These are phyloP conservation scores for Mormyrus iriodes DNA, from an alignment of 2,113 vertebrate genomes.

Conservation along the genomic window DNA sequence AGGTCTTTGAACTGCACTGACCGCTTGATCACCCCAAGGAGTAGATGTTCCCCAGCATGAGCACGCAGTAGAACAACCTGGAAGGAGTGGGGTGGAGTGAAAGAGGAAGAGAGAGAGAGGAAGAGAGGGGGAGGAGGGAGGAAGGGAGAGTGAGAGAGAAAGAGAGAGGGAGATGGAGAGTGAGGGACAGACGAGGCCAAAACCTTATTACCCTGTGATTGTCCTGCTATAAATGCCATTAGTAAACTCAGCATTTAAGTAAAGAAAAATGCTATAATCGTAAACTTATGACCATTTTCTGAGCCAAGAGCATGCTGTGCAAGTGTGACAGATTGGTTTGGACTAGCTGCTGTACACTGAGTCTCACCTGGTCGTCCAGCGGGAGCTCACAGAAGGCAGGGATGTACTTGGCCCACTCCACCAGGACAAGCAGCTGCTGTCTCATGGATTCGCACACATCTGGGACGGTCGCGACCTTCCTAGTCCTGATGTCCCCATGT, in stretches of 20 bases:
- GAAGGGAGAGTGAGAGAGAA: background rate
- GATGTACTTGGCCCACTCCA: slow-evolving; percentile 99
- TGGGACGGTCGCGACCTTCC: slow-evolving; percentile 85
- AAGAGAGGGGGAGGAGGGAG: background rate
- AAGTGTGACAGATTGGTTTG: background rate
- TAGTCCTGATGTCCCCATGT: slow-evolving; percentile 83
- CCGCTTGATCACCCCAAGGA: slow-evolving; percentile 86
- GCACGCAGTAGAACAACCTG: slow-evolving; percentile 93
- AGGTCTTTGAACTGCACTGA: slow-evolving; percentile 96
- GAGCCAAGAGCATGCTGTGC: background rate
- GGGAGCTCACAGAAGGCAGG: slow-evolving; percentile 95
- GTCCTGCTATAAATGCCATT: background rate
- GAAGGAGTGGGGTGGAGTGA: slow-evolving; percentile 38
- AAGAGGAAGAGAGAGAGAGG: background rate
- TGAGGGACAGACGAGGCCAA: background rate
- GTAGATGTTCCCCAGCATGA: slow-evolving; percentile 89
- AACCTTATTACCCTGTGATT: background rate
- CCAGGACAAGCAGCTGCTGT: slow-evolving; percentile 90
- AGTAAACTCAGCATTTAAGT: background rate
- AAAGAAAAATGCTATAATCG: background rate
- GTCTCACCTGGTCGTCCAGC: slow-evolving; percentile 86
- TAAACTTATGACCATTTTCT: background rate
- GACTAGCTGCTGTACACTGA: background rate
- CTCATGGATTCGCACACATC: slow-evolving; percentile 98
- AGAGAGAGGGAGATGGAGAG: background rate